These are phyloP conservation scores for Ammodytes marinus DNA, from an alignment of 2,113 vertebrate species.

Conservation along the genomic window DNA sequence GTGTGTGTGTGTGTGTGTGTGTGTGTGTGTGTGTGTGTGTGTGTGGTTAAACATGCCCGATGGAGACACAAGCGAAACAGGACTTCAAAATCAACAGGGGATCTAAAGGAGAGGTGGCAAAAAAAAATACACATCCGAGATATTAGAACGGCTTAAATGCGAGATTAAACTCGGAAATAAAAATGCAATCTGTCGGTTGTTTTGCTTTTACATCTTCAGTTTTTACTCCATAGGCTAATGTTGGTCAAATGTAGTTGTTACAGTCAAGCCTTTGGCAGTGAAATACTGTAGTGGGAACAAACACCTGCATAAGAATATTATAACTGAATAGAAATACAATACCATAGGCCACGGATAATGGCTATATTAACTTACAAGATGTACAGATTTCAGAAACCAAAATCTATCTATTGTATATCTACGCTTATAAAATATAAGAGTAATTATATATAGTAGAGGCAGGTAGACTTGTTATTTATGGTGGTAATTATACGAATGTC, in stretches of 20 bases:
- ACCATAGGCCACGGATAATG: neutral
- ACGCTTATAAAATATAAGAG: too few species aligned
- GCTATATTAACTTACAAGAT: neutral
- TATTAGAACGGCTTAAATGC: constrained; percentile 40
- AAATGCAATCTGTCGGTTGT: constrained; percentile 25
- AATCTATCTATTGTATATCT: too few species aligned
- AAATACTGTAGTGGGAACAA: neutral
- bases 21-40: too few species aligned
- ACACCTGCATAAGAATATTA: neutral
- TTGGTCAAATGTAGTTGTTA: constrained; percentile 3
- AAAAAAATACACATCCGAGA: neutral
- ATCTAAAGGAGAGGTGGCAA: constrained; percentile 26
- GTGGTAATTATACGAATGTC: neutral
- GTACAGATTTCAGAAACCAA: neutral
- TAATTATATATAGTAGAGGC: neutral
- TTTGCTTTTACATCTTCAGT: constrained; percentile 49
- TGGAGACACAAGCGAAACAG: constrained; percentile 35
- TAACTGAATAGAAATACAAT: neutral
- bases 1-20: too few species aligned
- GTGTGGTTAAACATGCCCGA: constrained; percentile 33
- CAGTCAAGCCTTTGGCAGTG: neutral
- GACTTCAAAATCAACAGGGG: constrained; percentile 34
- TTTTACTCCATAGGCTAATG: constrained; percentile 42
- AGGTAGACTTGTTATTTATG: neutral
- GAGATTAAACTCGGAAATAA: constrained; percentile 38